These are phyloP conservation scores for Sebastes oblongus DNA, from an alignment of 2,797 vertebrate species.

Conservation along the genomic window DNA sequence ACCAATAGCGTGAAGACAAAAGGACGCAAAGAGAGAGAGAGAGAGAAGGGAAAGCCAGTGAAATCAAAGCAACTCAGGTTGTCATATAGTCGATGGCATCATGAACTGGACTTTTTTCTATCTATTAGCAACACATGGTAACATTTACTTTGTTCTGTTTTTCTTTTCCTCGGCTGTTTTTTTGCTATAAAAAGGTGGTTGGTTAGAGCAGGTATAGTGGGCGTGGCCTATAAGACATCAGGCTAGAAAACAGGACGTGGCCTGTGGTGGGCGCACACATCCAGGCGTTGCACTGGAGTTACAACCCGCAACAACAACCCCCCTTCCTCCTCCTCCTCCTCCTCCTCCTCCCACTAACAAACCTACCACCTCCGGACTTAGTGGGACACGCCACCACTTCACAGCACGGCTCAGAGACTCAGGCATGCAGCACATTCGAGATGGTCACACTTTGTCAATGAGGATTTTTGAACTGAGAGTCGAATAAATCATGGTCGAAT, in stretches of 20 bases:
- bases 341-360: slow-evolving; percentile 79
- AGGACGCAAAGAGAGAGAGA: slow-evolving; percentile 34
- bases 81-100: slow-evolving; percentile 86
- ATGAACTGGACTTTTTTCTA: slow-evolving; percentile 83
- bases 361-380: slow-evolving; percentile 69
- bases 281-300: slow-evolving; percentile 32
- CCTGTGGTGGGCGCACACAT: slow-evolving; percentile 41
- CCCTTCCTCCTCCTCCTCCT: slow-evolving; percentile 12
- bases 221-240: slow-evolving; percentile 93
- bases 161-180: slow-evolving; percentile 64
- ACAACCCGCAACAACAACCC: slow-evolving; percentile 78
- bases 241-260: slow-evolving; percentile 88
- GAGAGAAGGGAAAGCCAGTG: slow-evolving; percentile 45
- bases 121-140: slow-evolving; percentile 94
- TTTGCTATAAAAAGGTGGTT: slow-evolving; percentile 91
- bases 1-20: slow-evolving; percentile 54
- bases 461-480: slow-evolving; percentile 49
- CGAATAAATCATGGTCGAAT: slow-evolving; percentile 45
- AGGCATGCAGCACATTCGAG: slow-evolving; percentile 86
- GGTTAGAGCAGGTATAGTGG: slow-evolving; percentile 91
- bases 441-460: slow-evolving; percentile 65
- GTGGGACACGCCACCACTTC: slow-evolving; percentile 69
- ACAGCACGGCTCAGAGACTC: slow-evolving; percentile 71
- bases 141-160: slow-evolving; percentile 88
- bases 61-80: slow-evolving; percentile 78